Evolutionary conservation across 37 sponge, comb jelly and placozoan species (phyloP).

Genomic region (Spongilla lacustris): DNA sequence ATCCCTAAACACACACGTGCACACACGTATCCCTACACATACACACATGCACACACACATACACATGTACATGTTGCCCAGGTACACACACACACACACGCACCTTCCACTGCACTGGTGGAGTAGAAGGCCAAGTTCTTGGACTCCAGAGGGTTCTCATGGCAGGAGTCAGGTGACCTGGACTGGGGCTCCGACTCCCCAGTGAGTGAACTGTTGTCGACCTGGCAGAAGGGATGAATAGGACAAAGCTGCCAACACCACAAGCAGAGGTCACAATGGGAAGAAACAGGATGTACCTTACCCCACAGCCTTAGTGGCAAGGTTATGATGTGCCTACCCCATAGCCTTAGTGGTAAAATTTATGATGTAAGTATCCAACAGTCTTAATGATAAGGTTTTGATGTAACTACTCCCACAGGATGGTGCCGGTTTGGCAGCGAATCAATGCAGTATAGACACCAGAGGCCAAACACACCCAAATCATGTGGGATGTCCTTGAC

Average conservation of each 20-base stretch:
- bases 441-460: too few species aligned
- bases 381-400: too few species aligned
- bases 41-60: background rate
- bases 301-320: too few species aligned
- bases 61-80: too few species aligned
- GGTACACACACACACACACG: background rate
- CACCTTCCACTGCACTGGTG: slow-evolving; percentile 93
- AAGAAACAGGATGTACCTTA: background rate
- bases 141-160: slow-evolving; percentile 91
- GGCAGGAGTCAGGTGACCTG: slow-evolving; percentile 68
- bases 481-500: too few species aligned
- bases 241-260: too few species aligned
- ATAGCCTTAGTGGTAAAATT: too few species aligned
- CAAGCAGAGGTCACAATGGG: background rate
- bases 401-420: too few species aligned
- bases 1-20: background rate
- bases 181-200: slow-evolving; percentile 95
- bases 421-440: too few species aligned
- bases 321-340: too few species aligned
- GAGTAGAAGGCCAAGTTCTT: slow-evolving; percentile 98
- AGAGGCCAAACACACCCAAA: too few species aligned
- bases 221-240: slow-evolving; percentile 35
- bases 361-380: too few species aligned
- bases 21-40: background rate
- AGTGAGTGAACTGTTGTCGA: slow-evolving; percentile 98